Evolutionary conservation across 2,888 invertebrate species (phyloP).

Genomic region (Conchocele bisecta): DNA sequence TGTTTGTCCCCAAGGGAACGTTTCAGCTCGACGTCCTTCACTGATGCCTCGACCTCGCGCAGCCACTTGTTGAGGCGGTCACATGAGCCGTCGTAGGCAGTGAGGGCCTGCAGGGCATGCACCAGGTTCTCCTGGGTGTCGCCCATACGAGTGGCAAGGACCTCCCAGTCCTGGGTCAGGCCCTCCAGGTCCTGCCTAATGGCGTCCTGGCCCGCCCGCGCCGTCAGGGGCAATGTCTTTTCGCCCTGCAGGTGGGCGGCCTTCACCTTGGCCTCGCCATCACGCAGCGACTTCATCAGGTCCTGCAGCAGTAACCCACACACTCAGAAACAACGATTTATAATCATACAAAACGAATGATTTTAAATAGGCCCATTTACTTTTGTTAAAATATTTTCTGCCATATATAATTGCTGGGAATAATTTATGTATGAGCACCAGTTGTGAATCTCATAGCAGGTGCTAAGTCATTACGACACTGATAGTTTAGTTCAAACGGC

Average conservation of each 20-base stretch:
- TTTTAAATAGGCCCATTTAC: no score
- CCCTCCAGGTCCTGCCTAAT: slow-evolving; percentile 92
- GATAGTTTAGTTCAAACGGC: no score
- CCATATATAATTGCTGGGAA: no score
- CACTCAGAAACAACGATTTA: no score
- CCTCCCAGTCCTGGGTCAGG: slow-evolving; percentile 93
- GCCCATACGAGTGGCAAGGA: slow-evolving; percentile 92
- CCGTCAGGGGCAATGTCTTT: slow-evolving; percentile 94
- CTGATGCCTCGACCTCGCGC: slow-evolving; percentile 91
- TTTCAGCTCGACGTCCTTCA: slow-evolving; percentile 92
- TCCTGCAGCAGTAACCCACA: slow-evolving; percentile 78
- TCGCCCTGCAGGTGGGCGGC: slow-evolving; percentile 93
- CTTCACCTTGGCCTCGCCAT: slow-evolving; percentile 88
- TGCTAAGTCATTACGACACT: no score
- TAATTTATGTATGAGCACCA: no score
- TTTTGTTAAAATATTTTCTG: no score
- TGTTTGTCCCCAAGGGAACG: slow-evolving; percentile 92
- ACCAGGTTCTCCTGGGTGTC: slow-evolving; percentile 92
- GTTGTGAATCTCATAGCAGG: no score
- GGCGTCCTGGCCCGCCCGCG: slow-evolving; percentile 95
- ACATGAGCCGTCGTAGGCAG: slow-evolving; percentile 90
- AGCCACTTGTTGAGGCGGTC: slow-evolving; percentile 92
- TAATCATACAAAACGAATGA: no score
- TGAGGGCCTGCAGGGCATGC: slow-evolving; percentile 90
- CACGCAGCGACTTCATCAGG: slow-evolving; percentile 67